Percentiles rank a stretch among this genome's conserved stretches.
Conservation (phyloP, 1,140 invertebrate species). For the Procambarus virginalis region DNA sequence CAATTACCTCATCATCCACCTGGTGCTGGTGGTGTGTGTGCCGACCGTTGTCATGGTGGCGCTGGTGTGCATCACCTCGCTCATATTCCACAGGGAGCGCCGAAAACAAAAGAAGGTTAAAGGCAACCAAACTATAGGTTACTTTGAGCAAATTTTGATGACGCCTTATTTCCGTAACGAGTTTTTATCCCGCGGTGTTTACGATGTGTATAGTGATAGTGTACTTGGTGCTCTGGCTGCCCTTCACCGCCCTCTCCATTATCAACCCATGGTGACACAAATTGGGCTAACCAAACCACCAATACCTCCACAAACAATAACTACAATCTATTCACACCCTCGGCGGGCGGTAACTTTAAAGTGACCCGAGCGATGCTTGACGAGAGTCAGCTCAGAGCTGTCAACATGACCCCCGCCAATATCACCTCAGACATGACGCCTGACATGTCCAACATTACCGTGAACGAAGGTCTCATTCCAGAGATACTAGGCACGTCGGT, state of each 20-base stretch:
- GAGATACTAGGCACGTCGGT: slow-evolving; percentile 44
- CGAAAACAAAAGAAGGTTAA: slow-evolving; percentile 67
- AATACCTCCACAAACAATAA: neutral
- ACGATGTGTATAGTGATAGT: slow-evolving; percentile 18
- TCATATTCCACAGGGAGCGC: slow-evolving; percentile 60
- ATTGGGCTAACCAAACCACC: slow-evolving; percentile 62
- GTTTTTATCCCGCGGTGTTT: slow-evolving; percentile 58
- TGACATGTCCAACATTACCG: slow-evolving; percentile 36
- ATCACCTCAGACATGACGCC: neutral
- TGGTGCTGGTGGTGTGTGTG: slow-evolving; percentile 36
- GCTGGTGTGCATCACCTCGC: slow-evolving; percentile 16
- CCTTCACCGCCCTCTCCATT: slow-evolving; percentile 51
- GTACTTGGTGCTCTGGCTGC: slow-evolving; percentile 61
- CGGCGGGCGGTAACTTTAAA: neutral
- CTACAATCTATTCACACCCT: slow-evolving; percentile 11
- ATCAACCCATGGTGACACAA: slow-evolving; percentile 54
- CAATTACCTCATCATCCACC: slow-evolving; percentile 57
- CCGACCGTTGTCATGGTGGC: slow-evolving; percentile 46
- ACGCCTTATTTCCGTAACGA: slow-evolving; percentile 67
- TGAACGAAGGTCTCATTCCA: slow-evolving; percentile 52
- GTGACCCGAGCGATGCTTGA: slow-evolving; percentile 42
- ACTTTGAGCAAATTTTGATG: slow-evolving; percentile 69
- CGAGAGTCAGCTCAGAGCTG: slow-evolving; percentile 13
- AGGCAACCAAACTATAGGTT: slow-evolving; percentile 59
- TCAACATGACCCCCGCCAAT: slow-evolving; percentile 9